Base-by-base conservation (phyloP, 1,140 invertebrate genomes). In the Anastatus disparis region DNA sequence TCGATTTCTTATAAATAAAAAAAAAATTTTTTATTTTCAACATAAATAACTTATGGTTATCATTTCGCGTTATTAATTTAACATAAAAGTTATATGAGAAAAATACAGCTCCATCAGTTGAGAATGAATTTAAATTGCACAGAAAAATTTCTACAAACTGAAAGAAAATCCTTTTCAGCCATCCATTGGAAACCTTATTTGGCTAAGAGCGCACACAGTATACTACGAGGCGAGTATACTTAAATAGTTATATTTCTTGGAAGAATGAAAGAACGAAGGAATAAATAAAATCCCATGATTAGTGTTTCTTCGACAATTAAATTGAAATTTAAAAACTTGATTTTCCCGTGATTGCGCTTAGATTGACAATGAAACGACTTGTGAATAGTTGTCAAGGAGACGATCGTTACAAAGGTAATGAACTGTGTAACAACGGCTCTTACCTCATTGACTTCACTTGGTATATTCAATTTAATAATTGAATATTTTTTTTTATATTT, bases 361-460 rank as follows among this genome's bases (percentile, higher is more conserved):
- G 70, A 72, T 58, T 71, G 52, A 73, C 70, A 65, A 67, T 61
- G 61, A 71, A 74, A 75, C 75, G 74, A 75, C 69, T 67, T 13
- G n/a, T 35, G 26, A 35, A 35, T 31, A 26, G 22, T 20, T 55
- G 27, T 27, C 52, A 31, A 27, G 2, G 29, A 1, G 12, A 6
- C 50, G 20, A 27, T 13, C 13, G 10, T 13, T 15, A 7, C 3
- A 7, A 24, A 24, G 52, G 52, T 55, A 35, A 55, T 20, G 52
- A 55, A 55, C 29, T 13, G 15, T n/a, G n/a, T n/a, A n/a, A n/a
- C 52, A 9, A 31, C 52, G 52, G 29, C 15, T 26, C 29, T 29
- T 53, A 22, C 20, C 22, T 8, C 20, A 8, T 24, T 24, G 24
- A n/a, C n/a, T n/a, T n/a, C n/a, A n/a, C n/a, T n/a, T n/a, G n/a